These are phyloP conservation scores for Cosmorhoe ocellata DNA, from an alignment of 2,888 invertebrate genomes.

Conservation along the genomic window DNA sequence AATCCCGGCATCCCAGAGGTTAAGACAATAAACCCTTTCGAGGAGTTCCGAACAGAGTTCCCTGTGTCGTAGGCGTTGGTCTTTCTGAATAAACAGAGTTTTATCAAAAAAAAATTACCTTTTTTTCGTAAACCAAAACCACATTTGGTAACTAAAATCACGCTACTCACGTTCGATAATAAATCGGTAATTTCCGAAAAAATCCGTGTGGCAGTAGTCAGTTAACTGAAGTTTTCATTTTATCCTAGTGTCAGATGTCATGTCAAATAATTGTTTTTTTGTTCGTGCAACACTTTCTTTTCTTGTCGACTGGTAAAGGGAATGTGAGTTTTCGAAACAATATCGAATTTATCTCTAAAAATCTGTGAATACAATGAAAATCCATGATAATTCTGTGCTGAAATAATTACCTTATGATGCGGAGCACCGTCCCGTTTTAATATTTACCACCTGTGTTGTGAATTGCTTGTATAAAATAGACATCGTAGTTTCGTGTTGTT, in stretches of 20 bases:
- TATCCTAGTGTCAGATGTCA: constrained; percentile 10
- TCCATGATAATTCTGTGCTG: constrained; percentile 10
- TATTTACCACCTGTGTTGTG: constrained; percentile 44
- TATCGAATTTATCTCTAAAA: constrained; percentile 63
- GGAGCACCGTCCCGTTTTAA: constrained; percentile 29
- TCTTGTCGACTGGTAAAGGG: constrained; percentile 74
- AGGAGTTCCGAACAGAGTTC: too few species aligned
- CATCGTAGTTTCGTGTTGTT: constrained; percentile 48
- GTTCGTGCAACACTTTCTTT: constrained; percentile 63
- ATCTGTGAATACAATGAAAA: constrained; percentile 52
- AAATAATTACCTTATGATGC: constrained; percentile 34
- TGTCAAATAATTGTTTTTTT: constrained; percentile 39
- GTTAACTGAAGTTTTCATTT: too few species aligned
- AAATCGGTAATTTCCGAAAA: constrained; percentile 8
- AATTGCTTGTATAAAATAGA: constrained; percentile 34
- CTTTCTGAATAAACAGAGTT: too few species aligned
- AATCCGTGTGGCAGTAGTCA: too few species aligned
- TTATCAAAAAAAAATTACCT: too few species aligned
- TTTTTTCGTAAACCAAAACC: too few species aligned
- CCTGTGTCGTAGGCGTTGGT: too few species aligned
- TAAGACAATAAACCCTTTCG: too few species aligned
- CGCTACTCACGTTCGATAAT: too few species aligned
- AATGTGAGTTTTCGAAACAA: constrained; percentile 75
- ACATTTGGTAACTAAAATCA: too few species aligned
- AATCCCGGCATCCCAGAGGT: too few species aligned